Evolutionary conservation across 1,140 invertebrate species (phyloP).

Genomic region (Myzus persicae): DNA sequence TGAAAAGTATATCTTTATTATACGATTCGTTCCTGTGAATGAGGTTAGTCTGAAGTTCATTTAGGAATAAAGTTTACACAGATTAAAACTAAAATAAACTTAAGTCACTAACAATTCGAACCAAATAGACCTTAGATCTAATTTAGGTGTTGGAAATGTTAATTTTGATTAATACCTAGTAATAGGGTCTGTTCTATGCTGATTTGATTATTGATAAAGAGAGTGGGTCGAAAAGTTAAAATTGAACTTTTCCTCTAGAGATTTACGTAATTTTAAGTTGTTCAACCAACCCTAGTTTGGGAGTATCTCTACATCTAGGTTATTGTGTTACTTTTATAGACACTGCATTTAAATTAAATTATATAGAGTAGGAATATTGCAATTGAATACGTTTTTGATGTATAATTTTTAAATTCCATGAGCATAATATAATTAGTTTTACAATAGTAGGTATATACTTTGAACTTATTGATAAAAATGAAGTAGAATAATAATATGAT

Average conservation of each 20-base stretch:
- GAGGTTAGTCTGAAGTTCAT: neutral
- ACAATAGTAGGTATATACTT: too few species aligned
- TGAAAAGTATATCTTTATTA: neutral
- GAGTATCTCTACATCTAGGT: neutral
- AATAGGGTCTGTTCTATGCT: constrained; percentile 23
- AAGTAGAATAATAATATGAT: neutral
- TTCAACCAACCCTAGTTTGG: neutral
- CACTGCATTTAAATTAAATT: neutral
- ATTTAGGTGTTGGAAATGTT: constrained; percentile 23
- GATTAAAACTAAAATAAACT: neutral
- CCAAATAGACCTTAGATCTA: neutral
- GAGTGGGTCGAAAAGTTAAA: constrained; percentile 23
- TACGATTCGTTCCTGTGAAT: neutral
- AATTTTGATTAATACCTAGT: constrained; percentile 23
- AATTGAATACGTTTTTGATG: neutral
- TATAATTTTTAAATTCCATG: neutral
- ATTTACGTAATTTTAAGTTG: constrained; percentile 24
- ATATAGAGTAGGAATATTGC: neutral
- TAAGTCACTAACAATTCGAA: neutral
- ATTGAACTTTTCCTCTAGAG: constrained; percentile 17
- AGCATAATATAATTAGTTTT: neutral
- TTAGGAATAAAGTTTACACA: neutral
- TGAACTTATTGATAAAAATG: neutral
- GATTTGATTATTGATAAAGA: constrained; percentile 48
- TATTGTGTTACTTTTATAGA: constrained; percentile 22